Evolutionary conservation across 2,888 invertebrate genomes (phyloP).

Genomic region (Anarsia innoxiella): DNA sequence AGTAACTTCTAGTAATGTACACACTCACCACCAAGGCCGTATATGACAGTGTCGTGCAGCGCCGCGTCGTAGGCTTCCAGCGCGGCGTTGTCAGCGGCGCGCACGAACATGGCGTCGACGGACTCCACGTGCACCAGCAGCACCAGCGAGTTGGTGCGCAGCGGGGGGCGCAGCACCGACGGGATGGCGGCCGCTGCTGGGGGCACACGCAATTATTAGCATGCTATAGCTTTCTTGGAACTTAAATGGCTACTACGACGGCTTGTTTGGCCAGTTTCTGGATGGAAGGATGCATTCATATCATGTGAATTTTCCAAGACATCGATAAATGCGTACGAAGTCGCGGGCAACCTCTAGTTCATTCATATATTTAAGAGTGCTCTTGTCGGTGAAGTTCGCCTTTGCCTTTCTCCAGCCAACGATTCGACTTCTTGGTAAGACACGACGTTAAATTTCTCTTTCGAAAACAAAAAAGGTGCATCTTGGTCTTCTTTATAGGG

Average conservation of each 20-base stretch:
- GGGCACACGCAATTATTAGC: too few relatives aligned
- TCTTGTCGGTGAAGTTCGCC: too few relatives aligned
- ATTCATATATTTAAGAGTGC: not conserved
- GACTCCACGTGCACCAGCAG: conserved; percentile 34
- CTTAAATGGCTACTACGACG: not conserved
- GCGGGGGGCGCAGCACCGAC: conserved; percentile 34
- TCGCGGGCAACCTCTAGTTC: not conserved
- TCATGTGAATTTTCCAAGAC: not conserved
- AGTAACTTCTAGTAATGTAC: not conserved
- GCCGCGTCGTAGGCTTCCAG: conserved; percentile 30
- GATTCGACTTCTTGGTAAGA: too few relatives aligned
- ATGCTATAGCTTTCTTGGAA: too few relatives aligned
- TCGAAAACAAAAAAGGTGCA: too few relatives aligned
- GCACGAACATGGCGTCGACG: conserved; percentile 29
- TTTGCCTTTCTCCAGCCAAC: too few relatives aligned
- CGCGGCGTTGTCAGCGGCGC: conserved; percentile 22
- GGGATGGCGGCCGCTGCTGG: conserved; percentile 22
- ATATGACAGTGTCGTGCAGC: conserved; percentile 32
- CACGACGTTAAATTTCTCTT: too few relatives aligned
- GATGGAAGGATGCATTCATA: not conserved
- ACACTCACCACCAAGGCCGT: conserved; percentile 30
- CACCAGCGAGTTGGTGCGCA: conserved; percentile 28
- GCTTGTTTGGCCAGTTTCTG: not conserved
- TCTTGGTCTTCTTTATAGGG: too few relatives aligned
- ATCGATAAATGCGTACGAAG: too few relatives aligned